Conservation (phyloP, 1,140 invertebrate genomes). For the Drosophila teissieri region DNA sequence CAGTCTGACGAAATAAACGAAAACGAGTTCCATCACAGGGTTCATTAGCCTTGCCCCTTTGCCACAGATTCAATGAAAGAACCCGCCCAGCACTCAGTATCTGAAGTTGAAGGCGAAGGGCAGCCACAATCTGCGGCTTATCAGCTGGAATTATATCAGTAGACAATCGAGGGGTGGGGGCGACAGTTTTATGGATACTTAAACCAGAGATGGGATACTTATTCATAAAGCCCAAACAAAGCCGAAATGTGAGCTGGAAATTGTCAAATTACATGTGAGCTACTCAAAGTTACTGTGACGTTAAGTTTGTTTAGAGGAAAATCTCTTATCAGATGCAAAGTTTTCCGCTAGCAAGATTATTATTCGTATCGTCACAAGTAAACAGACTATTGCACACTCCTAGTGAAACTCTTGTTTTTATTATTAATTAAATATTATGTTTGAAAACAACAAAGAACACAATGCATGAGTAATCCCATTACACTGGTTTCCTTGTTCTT, state of each 20-base stretch:
- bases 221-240: neutral
- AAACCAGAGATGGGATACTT: neutral
- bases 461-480: conserved; percentile 8
- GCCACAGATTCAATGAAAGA: conserved; percentile 16
- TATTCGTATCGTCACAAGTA: conserved; percentile 4
- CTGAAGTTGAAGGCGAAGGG: conserved; percentile 29
- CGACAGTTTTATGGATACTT: conserved; percentile 11
- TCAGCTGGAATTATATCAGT: conserved; percentile 6
- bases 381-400: neutral
- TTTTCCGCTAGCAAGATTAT: conserved; percentile 24
- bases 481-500: neutral
- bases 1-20: conserved; percentile 28
- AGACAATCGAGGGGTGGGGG: neutral
- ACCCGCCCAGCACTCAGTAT: neutral
- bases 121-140: conserved; percentile 31
- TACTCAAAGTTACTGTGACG: conserved; percentile 1
- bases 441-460: conserved; percentile 13
- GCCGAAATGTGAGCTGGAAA: neutral
- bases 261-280: neutral
- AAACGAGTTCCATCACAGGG: conserved; percentile 42
- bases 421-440: too few species aligned
- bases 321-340: conserved; percentile 27
- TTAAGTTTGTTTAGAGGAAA: conserved; percentile 9
- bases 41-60: conserved; percentile 64
- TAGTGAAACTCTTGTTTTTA: conserved; percentile 15